Percentiles rank a stretch among this genome's conserved stretches.
Conservation (phyloP, 2,888 invertebrate species). For the Nomada flava region DNA sequence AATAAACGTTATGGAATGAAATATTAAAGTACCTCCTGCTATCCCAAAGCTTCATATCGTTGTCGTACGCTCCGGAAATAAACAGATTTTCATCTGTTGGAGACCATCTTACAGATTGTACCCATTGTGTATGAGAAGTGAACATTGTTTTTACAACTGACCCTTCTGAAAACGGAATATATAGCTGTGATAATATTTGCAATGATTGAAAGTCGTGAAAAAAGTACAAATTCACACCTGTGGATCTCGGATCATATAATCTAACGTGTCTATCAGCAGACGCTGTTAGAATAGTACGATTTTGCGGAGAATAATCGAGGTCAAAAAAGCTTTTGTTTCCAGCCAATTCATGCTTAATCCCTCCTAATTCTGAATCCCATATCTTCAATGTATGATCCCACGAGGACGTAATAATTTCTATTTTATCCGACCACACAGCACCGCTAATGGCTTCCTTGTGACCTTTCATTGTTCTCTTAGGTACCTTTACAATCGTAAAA, state of each 20-base stretch:
- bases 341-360: slow-evolving; percentile 91
- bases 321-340: slow-evolving; percentile 97
- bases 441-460: slow-evolving; percentile 96
- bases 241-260: slow-evolving; percentile 95
- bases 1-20: neutral
- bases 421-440: slow-evolving; percentile 92
- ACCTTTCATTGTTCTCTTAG: slow-evolving; percentile 94
- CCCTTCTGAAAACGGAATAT: slow-evolving; percentile 88
- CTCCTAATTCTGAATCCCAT: slow-evolving; percentile 96
- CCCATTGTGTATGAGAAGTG: slow-evolving; percentile 96
- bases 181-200: neutral
- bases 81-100: slow-evolving; percentile 92
- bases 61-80: slow-evolving; percentile 96
- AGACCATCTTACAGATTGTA: slow-evolving; percentile 96
- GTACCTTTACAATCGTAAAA: slow-evolving; percentile 86
- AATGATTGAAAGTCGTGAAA: neutral
- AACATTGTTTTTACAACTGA: slow-evolving; percentile 94
- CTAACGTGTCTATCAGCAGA: slow-evolving; percentile 96
- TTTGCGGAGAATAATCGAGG: slow-evolving; percentile 92
- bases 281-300: slow-evolving; percentile 91
- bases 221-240: slow-evolving; percentile 85
- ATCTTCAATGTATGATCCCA: slow-evolving; percentile 98
- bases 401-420: slow-evolving; percentile 93
- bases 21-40: slow-evolving; percentile 89
- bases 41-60: slow-evolving; percentile 97